Evolutionary conservation across 2,888 invertebrate genomes (phyloP), one percentile per base, ranked within the genome.

Genomic region (Megastigmus dorsalis): DNA sequence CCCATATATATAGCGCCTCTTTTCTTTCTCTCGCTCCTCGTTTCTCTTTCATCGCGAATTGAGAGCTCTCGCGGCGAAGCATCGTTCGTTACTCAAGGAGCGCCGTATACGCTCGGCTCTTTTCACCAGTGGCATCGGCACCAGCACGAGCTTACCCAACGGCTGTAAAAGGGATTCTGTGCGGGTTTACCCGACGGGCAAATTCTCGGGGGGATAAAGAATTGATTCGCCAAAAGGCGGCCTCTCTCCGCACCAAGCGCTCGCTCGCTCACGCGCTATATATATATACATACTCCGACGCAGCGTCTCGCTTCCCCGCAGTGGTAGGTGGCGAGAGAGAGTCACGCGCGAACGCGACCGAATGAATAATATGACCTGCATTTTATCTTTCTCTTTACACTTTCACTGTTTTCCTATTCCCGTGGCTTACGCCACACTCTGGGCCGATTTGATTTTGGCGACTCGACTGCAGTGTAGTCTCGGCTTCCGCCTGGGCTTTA

Each of bases 21-120:
- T n/a, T n/a, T n/a, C n/a, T 41, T 57, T 48, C 67, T 41, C 57
- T 65, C 4, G 28, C 15, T 28, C 33, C 38, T 60, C n/a, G n/a
- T n/a, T n/a, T n/a, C 36, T 60, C 36, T 63, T 50, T 50, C 23
- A 50, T 36, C 50, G 63, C 20, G 63, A 63, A 63, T 63, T 63
- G 63, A 63, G 63, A 63, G 63, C 63, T 63, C 50, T 50, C 23
- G 23, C 50, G 48, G n/a, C 63, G n/a, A 13, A 50, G 63, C 63
- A 20, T 36, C 63, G 50, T 63, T 63, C 63, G 63, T 63, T 63
- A 63, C 50, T 63, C 63, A 63, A 63, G 63, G 36, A 63, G 62
- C 20, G 43, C 60, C n/a, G n/a, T n/a, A n/a, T n/a, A n/a, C n/a
- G n/a, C n/a, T n/a, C n/a, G n/a, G n/a, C n/a, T n/a, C n/a, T 45